Evolutionary conservation across 2,888 invertebrate genomes (phyloP).

Genomic region (Agrochola lychnidis): DNA sequence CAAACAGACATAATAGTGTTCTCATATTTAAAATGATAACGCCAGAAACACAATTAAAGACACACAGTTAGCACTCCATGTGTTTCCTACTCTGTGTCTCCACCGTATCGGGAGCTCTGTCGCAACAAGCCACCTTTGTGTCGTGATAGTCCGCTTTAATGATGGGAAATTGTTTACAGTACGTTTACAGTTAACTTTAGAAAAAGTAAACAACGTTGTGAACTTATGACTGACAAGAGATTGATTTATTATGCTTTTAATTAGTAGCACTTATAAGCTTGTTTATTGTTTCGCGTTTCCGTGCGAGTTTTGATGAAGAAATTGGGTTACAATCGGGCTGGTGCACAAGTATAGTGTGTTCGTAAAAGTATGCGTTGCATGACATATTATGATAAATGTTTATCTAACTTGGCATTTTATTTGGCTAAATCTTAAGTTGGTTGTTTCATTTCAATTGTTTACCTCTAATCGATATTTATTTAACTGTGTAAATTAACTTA

Average conservation of each 20-base stretch:
- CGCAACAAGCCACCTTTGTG: constrained; percentile 60
- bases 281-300: constrained; percentile 25
- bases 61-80: constrained; percentile 8
- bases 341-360: not conserved
- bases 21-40: not conserved
- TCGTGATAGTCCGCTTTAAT: constrained; percentile 55
- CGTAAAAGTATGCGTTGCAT: not conserved
- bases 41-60: not conserved
- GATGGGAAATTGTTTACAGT: constrained; percentile 60
- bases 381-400: not conserved
- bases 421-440: not conserved
- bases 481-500: not conserved
- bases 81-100: constrained; percentile 13
- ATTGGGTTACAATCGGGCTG: not conserved
- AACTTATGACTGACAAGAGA: constrained; percentile 34
- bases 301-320: not conserved
- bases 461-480: not conserved
- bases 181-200: constrained; percentile 48
- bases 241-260: constrained; percentile 47
- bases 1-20: not conserved
- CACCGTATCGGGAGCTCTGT: constrained; percentile 53
- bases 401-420: not conserved
- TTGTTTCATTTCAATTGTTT: not conserved
- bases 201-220: constrained; percentile 56
- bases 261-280: constrained; percentile 16